These are phyloP conservation scores for Cynopterus sphinx DNA, from an alignment of 2,797 vertebrate genomes.

Conservation along the genomic window DNA sequence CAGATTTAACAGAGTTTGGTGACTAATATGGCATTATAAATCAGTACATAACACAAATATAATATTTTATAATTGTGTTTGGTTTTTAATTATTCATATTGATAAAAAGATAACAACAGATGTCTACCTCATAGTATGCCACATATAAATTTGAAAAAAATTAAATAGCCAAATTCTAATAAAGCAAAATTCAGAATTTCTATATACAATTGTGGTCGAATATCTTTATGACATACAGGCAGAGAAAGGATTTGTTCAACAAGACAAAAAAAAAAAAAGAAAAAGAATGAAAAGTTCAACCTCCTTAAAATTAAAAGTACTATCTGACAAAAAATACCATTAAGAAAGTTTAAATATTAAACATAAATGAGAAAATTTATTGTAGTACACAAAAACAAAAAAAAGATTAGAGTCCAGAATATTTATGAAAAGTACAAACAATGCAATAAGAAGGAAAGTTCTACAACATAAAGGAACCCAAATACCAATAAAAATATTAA, in stretches of 20 bases:
- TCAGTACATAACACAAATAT: background rate
- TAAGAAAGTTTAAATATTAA: constrained; percentile 19
- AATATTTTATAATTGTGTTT: background rate
- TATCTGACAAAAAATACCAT: background rate
- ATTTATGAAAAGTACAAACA: background rate
- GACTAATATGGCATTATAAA: background rate
- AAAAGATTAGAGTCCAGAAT: background rate
- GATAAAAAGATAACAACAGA: background rate
- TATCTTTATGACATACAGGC: background rate
- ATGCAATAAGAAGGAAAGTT: background rate
- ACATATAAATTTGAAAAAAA: background rate
- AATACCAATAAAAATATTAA: background rate
- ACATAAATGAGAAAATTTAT: background rate
- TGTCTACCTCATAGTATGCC: background rate
- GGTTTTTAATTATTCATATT: background rate
- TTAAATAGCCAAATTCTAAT: background rate
- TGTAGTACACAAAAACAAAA: background rate
- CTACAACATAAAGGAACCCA: background rate
- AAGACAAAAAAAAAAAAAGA: background rate
- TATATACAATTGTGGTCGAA: background rate
- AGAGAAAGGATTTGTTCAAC: background rate
- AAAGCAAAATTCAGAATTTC: background rate
- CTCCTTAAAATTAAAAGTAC: background rate
- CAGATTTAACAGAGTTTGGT: background rate
- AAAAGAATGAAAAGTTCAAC: background rate